Conservation (phyloP, 2,113 vertebrate genomes). For the Porphyrio hochstetteri region DNA sequence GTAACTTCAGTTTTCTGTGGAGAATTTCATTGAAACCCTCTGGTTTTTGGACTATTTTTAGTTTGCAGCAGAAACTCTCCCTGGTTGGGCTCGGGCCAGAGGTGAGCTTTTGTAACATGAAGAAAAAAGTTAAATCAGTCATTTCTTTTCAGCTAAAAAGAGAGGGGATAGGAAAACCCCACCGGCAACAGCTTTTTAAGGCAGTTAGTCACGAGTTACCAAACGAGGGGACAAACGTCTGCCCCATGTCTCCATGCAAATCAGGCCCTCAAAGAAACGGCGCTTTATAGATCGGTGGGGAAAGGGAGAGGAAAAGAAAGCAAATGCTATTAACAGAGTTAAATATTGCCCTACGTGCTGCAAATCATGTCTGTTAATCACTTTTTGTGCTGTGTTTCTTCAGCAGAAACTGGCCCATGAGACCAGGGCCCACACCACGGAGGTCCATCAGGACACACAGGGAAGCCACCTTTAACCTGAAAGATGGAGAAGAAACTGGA, state of each 20-base stretch:
- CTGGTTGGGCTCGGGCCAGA: background rate
- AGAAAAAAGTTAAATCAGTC: background rate
- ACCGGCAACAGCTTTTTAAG: background rate
- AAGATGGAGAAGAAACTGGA: background rate
- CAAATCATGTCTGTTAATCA: background rate
- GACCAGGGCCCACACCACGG: fast-evolving
- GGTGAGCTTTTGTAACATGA: background rate
- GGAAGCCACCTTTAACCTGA: background rate
- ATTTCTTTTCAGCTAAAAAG: background rate
- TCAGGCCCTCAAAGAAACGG: background rate
- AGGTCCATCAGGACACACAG: background rate
- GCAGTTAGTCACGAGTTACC: background rate
- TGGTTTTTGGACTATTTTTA: background rate
- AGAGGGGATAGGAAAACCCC: background rate
- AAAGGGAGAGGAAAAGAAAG: background rate
- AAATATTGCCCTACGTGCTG: background rate
- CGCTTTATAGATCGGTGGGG: background rate
- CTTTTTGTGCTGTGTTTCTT: background rate
- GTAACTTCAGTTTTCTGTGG: background rate
- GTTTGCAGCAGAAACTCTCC: background rate
- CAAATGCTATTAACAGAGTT: background rate
- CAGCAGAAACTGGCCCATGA: background rate
- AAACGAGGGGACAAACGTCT: background rate
- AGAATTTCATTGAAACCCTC: conserved; percentile 15
- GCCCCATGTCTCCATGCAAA: background rate